Evolutionary conservation across 2,888 invertebrate species (phyloP).

Genomic region (Hemaris fuciformis): DNA sequence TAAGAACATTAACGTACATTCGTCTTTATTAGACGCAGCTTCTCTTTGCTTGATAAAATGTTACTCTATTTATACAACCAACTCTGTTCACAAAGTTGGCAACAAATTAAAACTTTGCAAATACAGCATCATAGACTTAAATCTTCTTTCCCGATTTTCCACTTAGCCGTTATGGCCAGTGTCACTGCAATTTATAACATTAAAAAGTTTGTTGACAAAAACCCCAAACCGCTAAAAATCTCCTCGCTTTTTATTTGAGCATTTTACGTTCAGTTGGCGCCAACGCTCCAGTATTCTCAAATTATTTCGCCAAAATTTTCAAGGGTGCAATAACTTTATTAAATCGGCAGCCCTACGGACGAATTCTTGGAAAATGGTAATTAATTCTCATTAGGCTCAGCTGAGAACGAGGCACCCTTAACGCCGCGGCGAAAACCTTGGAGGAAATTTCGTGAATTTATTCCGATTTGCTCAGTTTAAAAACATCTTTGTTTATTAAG

Average conservation of each 20-base stretch:
- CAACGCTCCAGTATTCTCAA: constrained; percentile 17
- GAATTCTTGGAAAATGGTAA: constrained; percentile 41
- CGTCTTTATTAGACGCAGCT: background rate
- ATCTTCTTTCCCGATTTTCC: constrained; percentile 1
- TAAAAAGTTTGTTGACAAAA: constrained; percentile 2
- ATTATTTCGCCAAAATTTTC: constrained; percentile 31
- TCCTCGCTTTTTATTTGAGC: background rate
- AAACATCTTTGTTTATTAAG: background rate
- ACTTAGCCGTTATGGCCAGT: background rate
- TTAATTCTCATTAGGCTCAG: constrained; percentile 52
- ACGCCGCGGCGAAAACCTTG: constrained; percentile 28
- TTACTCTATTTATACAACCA: too few relatives aligned
- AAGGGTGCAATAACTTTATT: constrained; percentile 47
- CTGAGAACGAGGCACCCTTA: constrained; percentile 36
- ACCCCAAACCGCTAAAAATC: background rate
- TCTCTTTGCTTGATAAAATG: background rate
- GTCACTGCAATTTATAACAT: constrained; percentile 7
- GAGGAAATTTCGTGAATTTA: constrained; percentile 24
- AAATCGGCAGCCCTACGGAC: constrained; percentile 41
- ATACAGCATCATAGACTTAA: background rate
- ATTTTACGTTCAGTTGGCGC: background rate
- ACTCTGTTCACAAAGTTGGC: background rate
- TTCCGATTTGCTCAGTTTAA: constrained; percentile 20
- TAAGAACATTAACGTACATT: too few relatives aligned
- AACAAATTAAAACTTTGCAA: background rate